Conservation (phyloP, 1,140 invertebrate genomes). For the Theocolax elegans region DNA sequence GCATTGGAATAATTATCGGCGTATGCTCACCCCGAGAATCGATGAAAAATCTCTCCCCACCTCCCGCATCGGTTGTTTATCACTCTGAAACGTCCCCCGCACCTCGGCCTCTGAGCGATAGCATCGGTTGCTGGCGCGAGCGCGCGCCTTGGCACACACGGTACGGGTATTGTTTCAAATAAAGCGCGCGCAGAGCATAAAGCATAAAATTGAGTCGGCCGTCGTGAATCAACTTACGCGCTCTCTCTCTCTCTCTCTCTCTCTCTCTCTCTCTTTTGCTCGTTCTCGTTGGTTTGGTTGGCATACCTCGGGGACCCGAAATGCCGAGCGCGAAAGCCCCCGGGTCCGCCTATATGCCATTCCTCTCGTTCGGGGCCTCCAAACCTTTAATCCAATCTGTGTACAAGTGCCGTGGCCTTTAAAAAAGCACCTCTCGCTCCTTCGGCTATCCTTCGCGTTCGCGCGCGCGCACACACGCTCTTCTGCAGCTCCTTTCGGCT, state of each 20-base stretch:
- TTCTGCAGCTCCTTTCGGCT: slow-evolving; percentile 10
- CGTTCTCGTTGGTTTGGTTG: too few relatives aligned
- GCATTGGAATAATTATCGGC: not conserved
- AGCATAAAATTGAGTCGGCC: slow-evolving; percentile 39
- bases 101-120: not conserved
- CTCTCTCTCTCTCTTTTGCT: too few relatives aligned
- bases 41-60: slow-evolving; percentile 13
- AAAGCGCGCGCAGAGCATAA: slow-evolving; percentile 13
- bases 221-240: slow-evolving; percentile 61
- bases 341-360: slow-evolving; percentile 47
- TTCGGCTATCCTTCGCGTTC: not conserved
- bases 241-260: too few relatives aligned
- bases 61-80: slow-evolving; percentile 13
- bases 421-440: slow-evolving; percentile 43
- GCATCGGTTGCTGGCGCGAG: not conserved
- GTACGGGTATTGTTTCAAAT: slow-evolving; percentile 35
- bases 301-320: slow-evolving; percentile 12
- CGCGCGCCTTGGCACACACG: not conserved
- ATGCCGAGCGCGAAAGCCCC: slow-evolving; percentile 21
- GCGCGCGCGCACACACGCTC: not conserved
- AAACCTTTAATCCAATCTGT: slow-evolving; percentile 62
- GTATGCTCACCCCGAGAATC: not conserved
- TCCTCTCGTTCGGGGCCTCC: slow-evolving; percentile 30
- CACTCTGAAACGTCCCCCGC: not conserved
- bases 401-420: slow-evolving; percentile 53